phyloP scores from a whole-genome alignment of 2,797 vertebrate species.

The Muraenolepis orangiensis region DNA sequence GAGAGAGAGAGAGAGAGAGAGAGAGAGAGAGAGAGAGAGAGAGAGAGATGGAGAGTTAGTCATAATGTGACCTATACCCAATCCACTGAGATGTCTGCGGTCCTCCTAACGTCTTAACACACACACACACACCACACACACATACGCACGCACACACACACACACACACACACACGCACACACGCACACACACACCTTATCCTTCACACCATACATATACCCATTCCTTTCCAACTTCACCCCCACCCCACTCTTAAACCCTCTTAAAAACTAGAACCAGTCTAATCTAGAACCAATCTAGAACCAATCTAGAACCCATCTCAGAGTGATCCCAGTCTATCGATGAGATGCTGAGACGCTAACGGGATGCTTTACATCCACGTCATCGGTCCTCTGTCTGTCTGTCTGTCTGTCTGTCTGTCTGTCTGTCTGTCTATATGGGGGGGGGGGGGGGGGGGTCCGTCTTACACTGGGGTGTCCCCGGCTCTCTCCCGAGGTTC shows the following conservation, averaged over 20 bases:
- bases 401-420: no score
- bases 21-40: conserved; percentile 59
- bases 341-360: no score
- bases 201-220: conserved; percentile 19
- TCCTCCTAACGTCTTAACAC: conserved; percentile 45
- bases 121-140: conserved; percentile 28
- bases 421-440: no score
- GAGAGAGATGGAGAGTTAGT: conserved; percentile 64
- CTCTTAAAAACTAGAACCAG: neutral
- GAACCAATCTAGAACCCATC: no score
- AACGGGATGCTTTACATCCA: no score
- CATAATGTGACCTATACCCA: conserved; percentile 54
- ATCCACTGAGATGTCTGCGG: conserved; percentile 64
- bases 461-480: neutral
- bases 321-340: no score
- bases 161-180: neutral
- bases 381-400: no score
- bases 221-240: no score
- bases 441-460: no score
- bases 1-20: conserved; percentile 66
- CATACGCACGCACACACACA: conserved; percentile 8
- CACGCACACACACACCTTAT: neutral
- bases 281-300: conserved; percentile 16
- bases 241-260: no score
- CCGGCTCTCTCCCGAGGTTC: neutral